phyloP scores from a whole-genome alignment of 2,113 vertebrate genomes.

The Balaenoptera acutorostrata region DNA sequence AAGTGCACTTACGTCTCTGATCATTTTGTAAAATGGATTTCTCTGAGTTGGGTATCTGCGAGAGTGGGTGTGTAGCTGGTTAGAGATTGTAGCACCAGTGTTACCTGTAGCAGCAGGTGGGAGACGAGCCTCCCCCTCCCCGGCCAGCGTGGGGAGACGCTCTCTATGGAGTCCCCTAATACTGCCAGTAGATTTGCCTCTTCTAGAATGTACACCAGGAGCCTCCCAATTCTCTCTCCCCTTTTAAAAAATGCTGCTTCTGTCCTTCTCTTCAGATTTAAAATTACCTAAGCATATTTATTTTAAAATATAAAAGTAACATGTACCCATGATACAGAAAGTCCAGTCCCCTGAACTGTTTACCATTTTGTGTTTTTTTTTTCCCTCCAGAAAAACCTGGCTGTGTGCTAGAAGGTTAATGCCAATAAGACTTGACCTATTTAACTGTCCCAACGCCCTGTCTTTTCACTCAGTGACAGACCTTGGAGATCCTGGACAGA shows the following conservation, averaged over 20 bases:
- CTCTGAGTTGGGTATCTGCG: background rate
- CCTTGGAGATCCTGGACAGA: background rate
- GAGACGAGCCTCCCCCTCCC: fast-evolving
- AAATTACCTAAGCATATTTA: background rate
- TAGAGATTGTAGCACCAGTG: background rate
- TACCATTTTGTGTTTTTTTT: background rate
- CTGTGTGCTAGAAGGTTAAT: background rate
- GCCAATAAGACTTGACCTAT: background rate
- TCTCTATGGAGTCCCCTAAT: background rate
- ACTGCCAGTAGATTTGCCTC: background rate
- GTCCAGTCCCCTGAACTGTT: background rate
- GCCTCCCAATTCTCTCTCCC: background rate
- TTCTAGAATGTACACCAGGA: background rate
- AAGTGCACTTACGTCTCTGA: background rate
- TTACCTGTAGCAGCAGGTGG: background rate
- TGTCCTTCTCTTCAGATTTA: background rate
- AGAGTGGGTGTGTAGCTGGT: background rate
- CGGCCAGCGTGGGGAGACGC: background rate
- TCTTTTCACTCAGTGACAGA: background rate
- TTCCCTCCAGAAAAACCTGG: background rate
- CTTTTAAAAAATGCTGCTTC: background rate
- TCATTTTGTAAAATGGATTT: background rate
- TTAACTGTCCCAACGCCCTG: background rate
- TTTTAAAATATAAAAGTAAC: background rate
- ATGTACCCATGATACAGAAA: background rate